Evolutionary conservation across 2,888 invertebrate species (phyloP).

Genomic region (Drosophila mimetica): DNA sequence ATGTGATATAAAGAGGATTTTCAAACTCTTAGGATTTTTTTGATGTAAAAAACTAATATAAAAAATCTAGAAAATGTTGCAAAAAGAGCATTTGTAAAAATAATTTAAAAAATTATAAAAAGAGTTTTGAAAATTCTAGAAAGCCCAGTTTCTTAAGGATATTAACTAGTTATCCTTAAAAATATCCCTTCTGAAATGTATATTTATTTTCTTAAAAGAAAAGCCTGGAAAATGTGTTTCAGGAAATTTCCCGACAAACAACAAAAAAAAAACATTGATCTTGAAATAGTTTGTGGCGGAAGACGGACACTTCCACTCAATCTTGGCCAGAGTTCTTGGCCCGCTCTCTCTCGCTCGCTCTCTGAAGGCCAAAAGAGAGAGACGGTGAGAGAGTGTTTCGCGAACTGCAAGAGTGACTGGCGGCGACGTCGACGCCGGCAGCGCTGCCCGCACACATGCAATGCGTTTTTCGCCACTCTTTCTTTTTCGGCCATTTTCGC

Average conservation of each 20-base stretch:
- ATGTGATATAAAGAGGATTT: no score
- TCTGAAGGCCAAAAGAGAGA: background rate
- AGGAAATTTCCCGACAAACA: background rate
- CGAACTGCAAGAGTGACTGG: constrained; percentile 28
- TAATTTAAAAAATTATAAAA: no score
- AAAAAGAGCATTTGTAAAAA: no score
- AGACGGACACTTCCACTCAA: constrained; percentile 19
- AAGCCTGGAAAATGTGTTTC: background rate
- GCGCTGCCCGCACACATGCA: constrained; percentile 42
- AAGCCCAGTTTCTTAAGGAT: no score
- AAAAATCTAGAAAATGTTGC: no score
- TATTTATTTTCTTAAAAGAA: background rate
- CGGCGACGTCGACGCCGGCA: constrained; percentile 11
- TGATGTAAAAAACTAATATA: no score
- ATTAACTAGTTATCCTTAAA: no score
- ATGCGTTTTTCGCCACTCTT: constrained; percentile 28
- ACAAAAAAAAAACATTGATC: background rate
- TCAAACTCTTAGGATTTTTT: no score
- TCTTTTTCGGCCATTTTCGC: constrained; percentile 13
- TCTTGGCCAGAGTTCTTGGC: constrained; percentile 9
- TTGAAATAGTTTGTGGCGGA: constrained; percentile 6
- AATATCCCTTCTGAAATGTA: no score
- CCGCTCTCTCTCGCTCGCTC: background rate
- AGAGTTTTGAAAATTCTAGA: no score
- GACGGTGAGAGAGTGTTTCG: constrained; percentile 7